Percentiles rank a stretch among this genome's conserved stretches.
Evolutionary conservation across 2,113 vertebrate genomes (phyloP).

Genomic region (Podocnemis expansa): DNA sequence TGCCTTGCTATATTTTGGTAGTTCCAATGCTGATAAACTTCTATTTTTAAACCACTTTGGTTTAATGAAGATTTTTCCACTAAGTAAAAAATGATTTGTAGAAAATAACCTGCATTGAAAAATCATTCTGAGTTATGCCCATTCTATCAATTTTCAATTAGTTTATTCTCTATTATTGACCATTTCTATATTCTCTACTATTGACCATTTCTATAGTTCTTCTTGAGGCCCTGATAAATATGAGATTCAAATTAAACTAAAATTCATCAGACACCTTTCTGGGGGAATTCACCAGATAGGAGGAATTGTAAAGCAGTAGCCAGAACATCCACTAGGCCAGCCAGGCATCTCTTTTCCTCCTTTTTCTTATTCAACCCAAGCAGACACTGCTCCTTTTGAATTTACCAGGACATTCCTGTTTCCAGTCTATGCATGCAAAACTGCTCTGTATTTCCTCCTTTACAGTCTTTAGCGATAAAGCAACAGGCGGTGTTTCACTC

Average conservation of each 20-base stretch:
- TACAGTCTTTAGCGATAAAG: fast-evolving
- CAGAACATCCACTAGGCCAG: too few species aligned
- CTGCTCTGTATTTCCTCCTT: neutral
- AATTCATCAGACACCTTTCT: neutral
- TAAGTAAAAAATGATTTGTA: neutral
- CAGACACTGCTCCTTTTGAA: neutral
- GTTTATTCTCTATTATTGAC: neutral
- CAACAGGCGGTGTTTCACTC: neutral
- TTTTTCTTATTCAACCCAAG: too few species aligned
- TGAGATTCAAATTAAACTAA: neutral
- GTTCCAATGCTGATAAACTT: neutral
- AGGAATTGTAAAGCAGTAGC: neutral
- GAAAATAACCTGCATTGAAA: neutral
- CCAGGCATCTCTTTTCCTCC: neutral
- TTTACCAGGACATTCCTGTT: neutral
- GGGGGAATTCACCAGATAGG: neutral
- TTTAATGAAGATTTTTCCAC: neutral
- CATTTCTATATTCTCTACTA: neutral
- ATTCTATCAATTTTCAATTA: neutral
- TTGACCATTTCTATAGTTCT: neutral
- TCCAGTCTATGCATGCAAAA: neutral
- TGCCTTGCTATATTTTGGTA: neutral
- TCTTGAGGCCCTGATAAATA: neutral
- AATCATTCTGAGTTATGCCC: neutral
- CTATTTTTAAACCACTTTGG: neutral